Percentiles rank a stretch among this genome's conserved stretches.
These are phyloP conservation scores for Diaperis boleti DNA, from an alignment of 2,888 invertebrate species.

Conservation along the genomic window DNA sequence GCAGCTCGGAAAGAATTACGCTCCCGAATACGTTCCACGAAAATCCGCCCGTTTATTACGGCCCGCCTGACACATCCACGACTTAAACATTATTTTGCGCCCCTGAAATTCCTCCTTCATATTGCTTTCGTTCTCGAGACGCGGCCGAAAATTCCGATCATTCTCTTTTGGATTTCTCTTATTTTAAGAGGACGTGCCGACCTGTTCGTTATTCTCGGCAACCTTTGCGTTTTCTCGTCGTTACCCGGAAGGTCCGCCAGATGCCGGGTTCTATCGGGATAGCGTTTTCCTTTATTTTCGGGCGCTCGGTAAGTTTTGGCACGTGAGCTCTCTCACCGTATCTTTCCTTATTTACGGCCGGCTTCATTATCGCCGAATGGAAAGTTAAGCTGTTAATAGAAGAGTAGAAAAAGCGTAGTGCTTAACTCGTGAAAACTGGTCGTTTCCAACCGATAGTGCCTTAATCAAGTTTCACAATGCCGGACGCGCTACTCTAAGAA, in stretches of 20 bases:
- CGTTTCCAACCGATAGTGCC: no score
- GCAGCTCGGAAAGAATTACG: constrained; percentile 13
- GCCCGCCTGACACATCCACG: constrained; percentile 35
- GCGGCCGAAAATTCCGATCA: constrained; percentile 37
- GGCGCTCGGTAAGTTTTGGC: constrained; percentile 53
- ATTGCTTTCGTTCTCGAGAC: constrained; percentile 35
- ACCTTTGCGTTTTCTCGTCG: constrained; percentile 34
- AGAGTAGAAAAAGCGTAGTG: no score
- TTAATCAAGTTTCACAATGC: no score
- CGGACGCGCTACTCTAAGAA: no score
- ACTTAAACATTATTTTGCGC: constrained; percentile 42
- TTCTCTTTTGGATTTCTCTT: constrained; percentile 41
- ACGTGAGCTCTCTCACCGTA: constrained; percentile 55
- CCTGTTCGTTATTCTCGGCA: constrained; percentile 39
- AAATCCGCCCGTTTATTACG: constrained; percentile 29
- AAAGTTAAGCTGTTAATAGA: constrained; percentile 42
- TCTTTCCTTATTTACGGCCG: constrained; percentile 56
- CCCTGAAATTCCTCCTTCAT: constrained; percentile 37
- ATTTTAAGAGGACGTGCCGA: constrained; percentile 35
- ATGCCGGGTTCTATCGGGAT: constrained; percentile 47
- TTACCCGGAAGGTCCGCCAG: constrained; percentile 38
- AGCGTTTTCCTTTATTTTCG: constrained; percentile 52
- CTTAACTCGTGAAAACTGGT: no score
- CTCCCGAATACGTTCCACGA: constrained; percentile 9
- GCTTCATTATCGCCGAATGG: constrained; percentile 52